A percentile compares a stretch with the other conserved stretches of the same genome.
phyloP scores from a whole-genome alignment of 2,797 vertebrate species.

The Pseudomugil tenellus region DNA sequence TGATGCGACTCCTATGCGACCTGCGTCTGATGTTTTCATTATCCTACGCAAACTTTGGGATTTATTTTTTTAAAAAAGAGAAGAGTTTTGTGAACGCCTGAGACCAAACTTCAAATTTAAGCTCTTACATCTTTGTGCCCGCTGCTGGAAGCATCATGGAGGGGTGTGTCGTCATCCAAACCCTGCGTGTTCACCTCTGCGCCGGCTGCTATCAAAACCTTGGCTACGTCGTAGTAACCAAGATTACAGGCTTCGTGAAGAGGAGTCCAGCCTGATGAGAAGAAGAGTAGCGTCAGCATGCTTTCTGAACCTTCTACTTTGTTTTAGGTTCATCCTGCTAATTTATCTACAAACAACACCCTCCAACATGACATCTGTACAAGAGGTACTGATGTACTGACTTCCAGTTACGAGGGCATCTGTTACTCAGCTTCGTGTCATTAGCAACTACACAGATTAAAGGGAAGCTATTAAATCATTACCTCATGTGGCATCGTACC shows the following conservation, averaged over 20 bases:
- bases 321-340: neutral
- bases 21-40: too few relatives aligned
- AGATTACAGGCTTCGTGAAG: constrained; percentile 99
- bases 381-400: neutral
- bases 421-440: constrained; percentile 24
- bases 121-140: constrained; percentile 94
- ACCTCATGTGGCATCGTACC: constrained; percentile 76
- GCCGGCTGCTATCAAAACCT: constrained; percentile 94
- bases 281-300: neutral
- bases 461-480: constrained; percentile 29
- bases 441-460: constrained; percentile 14
- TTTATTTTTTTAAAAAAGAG: too few relatives aligned
- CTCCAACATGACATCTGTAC: neutral
- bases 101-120: neutral
- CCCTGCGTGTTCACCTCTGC: constrained; percentile 98
- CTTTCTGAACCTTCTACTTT: neutral
- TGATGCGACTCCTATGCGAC: too few relatives aligned
- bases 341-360: neutral
- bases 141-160: constrained; percentile 97
- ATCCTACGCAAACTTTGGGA: too few relatives aligned
- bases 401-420: constrained; percentile 18
- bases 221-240: constrained; percentile 97
- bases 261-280: constrained; percentile 92
- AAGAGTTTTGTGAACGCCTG: too few relatives aligned
- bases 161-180: constrained; percentile 96